Evolutionary conservation across 2,113 vertebrate species (phyloP).

Genomic region (Macroglossus sobrinus): DNA sequence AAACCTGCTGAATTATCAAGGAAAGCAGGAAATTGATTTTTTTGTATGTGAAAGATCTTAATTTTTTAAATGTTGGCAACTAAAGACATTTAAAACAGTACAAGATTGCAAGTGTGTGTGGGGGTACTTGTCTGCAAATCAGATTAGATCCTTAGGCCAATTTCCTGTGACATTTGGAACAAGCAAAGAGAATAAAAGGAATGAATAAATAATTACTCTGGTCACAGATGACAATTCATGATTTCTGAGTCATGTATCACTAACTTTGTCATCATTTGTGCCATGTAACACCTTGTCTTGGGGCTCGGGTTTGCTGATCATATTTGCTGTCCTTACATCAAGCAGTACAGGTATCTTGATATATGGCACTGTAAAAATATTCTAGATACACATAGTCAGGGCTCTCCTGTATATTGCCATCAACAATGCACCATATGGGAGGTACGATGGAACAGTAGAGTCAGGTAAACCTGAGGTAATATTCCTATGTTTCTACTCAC

Average conservation of each 20-base stretch:
- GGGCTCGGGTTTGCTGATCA: neutral
- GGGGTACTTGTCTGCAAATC: neutral
- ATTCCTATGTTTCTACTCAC: neutral
- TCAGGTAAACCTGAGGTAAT: neutral
- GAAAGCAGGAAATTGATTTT: neutral
- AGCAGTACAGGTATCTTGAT: neutral
- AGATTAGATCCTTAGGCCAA: neutral
- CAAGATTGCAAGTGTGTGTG: neutral
- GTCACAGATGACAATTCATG: neutral
- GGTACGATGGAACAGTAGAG: neutral
- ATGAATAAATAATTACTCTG: neutral
- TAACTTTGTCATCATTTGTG: neutral
- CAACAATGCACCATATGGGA: no score
- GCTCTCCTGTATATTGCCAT: neutral
- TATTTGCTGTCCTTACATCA: neutral
- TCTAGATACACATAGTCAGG: no score
- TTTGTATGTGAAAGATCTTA: neutral
- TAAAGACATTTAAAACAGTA: neutral
- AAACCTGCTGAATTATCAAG: neutral
- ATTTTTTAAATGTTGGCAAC: neutral
- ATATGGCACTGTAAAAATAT: neutral
- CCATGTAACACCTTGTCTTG: neutral
- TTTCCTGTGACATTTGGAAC: neutral
- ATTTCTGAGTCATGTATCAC: neutral
- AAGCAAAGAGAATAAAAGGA: slow-evolving; percentile 1